Base-by-base conservation (phyloP, 2,888 invertebrate species). In the Papilio elwesi region DNA sequence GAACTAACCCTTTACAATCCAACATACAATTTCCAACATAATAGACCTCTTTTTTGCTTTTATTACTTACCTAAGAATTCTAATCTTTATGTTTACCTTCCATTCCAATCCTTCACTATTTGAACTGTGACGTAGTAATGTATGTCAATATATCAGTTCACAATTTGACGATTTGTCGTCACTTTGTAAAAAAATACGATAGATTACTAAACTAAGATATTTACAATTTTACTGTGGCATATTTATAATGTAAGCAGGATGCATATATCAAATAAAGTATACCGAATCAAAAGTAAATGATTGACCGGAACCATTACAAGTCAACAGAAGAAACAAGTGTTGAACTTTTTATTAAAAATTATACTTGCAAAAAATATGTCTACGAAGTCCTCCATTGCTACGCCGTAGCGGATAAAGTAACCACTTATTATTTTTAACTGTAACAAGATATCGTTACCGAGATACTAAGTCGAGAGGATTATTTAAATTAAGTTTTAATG, bases 331-430 rank as follows among this genome's bases (percentile, higher is more conserved):
- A 13, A 51, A 36, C 53, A 53, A 26, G n/a, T 38, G 9, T 5
- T 0, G n/a, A n/a, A 4, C 16, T 65, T 6, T n/a, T 38, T 36
- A 26, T 26, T 59, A 10, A 38, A 59, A 59, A 5, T 49, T 59
- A 59, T 38, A 68, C 38, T 49, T 49, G n/a, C 49, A 68, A 68
- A 65, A 67, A 49, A 36, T 15, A 62, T 43, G 43, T 62, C 68
- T 59, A 51, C 16, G 49, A 68, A 38, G 59, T 51, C 49, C 59
- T 11, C 9, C n/a, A 15, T n/a, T 51, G 65, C 65, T 65, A 65
- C 65, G 65, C 16, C 65, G 65, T 65, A 65, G 64, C 49, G 38
- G 43, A 62, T 10, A 65, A 65, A 68, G 26, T n/a, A 38, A 68
- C 36, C 68, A 68, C 68, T 68, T 59, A 59, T 68, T 53, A 55